Percentiles rank a stretch among this genome's conserved stretches.
Conservation (phyloP, 2,797 vertebrate genomes). For the Hydrocynus forskahlii region DNA sequence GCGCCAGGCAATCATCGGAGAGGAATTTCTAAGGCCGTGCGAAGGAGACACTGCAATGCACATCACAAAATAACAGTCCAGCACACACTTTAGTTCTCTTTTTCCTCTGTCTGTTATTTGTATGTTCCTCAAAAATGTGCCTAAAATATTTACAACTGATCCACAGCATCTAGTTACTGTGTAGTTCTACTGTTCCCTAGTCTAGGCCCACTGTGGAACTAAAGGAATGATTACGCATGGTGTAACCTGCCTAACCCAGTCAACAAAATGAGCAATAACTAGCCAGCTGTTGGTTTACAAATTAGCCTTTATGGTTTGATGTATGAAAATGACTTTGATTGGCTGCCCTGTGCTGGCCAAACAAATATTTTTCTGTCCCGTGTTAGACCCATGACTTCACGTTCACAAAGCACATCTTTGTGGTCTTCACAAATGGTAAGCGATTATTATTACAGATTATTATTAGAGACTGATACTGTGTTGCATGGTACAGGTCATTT, state of each 20-base stretch:
- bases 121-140: not conserved
- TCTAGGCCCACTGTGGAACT: not conserved
- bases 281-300: no score
- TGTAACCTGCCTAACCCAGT: not conserved
- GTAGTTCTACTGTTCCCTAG: not conserved
- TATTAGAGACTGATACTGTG: no score
- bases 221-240: not conserved
- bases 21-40: constrained; percentile 52
- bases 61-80: constrained; percentile 28
- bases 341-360: no score
- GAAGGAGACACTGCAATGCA: constrained; percentile 47
- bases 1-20: constrained; percentile 31
- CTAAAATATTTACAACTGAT: no score
- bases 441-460: no score
- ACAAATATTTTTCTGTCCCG: not conserved
- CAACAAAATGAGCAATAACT: no score
- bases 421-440: not conserved
- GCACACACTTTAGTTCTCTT: not conserved
- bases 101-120: no score
- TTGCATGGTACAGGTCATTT: not conserved
- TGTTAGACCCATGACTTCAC: constrained; percentile 1
- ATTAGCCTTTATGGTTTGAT: no score
- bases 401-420: not conserved
- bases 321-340: no score
- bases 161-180: no score